Evolutionary conservation across 2,113 vertebrate genomes (phyloP).

Genomic region (Emberiza fucata): DNA sequence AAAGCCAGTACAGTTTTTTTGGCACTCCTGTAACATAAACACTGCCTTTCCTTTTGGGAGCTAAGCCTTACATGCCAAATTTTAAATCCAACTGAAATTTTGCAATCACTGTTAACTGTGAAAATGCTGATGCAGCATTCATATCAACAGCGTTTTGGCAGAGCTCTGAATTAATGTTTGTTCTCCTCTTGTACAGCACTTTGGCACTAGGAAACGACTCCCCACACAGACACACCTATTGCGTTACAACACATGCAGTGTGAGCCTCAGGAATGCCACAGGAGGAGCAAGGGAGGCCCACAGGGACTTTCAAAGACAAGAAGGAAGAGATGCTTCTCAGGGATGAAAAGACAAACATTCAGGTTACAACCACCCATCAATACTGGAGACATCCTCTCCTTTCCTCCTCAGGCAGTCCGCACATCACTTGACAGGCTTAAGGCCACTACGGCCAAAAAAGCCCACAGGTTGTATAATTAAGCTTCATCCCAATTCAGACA

Average conservation of each 20-base stretch:
- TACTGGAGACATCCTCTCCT: background rate
- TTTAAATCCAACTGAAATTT: constrained; percentile 59
- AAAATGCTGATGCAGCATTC: constrained; percentile 56
- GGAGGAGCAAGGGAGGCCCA: background rate
- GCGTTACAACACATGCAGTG: background rate
- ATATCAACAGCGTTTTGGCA: background rate
- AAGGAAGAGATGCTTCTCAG: background rate
- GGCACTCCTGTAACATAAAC: constrained; percentile 47
- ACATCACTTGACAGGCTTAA: background rate
- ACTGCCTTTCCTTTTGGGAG: constrained; percentile 50
- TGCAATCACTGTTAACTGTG: constrained; percentile 50
- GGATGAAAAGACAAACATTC: background rate
- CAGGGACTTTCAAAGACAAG: background rate
- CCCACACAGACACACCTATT: constrained; percentile 45
- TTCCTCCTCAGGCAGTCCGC: background rate
- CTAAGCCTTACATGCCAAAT: constrained; percentile 34
- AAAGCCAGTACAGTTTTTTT: constrained; percentile 36
- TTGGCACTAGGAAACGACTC: constrained; percentile 13
- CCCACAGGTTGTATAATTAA: background rate
- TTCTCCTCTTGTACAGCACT: constrained; percentile 22
- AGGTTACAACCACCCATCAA: background rate
- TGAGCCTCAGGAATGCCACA: background rate
- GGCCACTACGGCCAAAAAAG: background rate
- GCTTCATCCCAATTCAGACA: background rate
- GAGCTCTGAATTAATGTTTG: constrained; percentile 27